Evolutionary conservation across 2,113 vertebrate genomes (phyloP).

Genomic region (Amphilophus citrinellus): DNA sequence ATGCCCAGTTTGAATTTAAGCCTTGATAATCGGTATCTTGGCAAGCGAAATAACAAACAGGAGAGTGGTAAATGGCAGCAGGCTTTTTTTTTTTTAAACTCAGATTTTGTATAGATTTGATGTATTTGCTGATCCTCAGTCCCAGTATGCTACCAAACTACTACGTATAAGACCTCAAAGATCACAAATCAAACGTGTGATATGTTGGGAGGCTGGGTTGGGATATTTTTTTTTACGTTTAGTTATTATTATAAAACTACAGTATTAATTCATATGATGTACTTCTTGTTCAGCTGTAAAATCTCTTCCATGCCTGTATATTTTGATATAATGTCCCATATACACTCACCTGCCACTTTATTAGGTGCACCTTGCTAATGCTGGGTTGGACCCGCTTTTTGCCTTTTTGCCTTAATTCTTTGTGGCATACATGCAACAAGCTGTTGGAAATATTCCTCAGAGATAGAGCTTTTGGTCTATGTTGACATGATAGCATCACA

Average conservation of each 20-base stretch:
- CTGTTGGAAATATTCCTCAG: not conserved
- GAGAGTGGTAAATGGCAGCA: constrained; percentile 2
- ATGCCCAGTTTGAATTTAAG: constrained; percentile 8
- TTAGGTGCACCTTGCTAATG: not conserved
- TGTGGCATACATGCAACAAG: not conserved
- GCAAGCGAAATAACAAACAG: not conserved
- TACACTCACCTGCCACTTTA: not conserved
- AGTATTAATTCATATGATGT: not conserved
- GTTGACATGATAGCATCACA: not conserved
- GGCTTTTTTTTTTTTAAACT: not conserved
- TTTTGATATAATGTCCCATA: not conserved
- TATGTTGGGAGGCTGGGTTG: not conserved
- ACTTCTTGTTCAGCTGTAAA: not conserved
- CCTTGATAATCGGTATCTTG: not conserved
- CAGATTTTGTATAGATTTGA: not conserved
- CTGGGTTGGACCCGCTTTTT: not conserved
- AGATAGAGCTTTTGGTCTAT: not conserved
- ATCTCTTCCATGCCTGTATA: not conserved
- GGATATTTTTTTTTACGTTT: not conserved
- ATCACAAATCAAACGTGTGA: not conserved
- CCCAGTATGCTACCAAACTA: not conserved
- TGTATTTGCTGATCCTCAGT: not conserved
- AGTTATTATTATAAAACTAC: not conserved
- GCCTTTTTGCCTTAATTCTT: not conserved
- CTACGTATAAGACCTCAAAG: not conserved